phyloP scores from a whole-genome alignment of 2,113 vertebrate genomes.

The Psettodes erumei region DNA sequence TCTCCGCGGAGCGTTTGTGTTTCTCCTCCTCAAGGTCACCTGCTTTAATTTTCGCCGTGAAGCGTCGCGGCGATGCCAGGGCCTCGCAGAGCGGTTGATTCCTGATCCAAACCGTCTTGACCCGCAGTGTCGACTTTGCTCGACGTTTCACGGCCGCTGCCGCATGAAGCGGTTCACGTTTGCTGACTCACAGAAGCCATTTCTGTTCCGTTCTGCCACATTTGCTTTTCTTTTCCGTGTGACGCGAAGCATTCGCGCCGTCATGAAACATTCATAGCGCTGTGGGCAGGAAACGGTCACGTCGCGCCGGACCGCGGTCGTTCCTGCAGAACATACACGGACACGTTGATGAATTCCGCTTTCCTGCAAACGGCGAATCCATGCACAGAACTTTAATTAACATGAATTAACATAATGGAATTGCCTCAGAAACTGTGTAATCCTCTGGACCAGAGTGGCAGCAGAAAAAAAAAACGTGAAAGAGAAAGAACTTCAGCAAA shows the following conservation, averaged over 20 bases:
- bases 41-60: no score
- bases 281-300: no score
- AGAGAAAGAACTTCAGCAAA: background rate
- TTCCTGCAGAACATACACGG: constrained; percentile 5
- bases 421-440: constrained; percentile 41
- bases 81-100: no score
- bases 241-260: no score
- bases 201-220: background rate
- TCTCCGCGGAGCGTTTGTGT: background rate
- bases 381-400: constrained; percentile 44
- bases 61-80: no score
- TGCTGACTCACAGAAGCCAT: background rate
- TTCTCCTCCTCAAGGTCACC: no score
- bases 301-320: no score
- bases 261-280: constrained; percentile 32
- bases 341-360: constrained; percentile 37
- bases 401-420: constrained; percentile 59
- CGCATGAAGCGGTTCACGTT: background rate
- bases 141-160: no score
- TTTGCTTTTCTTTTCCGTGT: background rate
- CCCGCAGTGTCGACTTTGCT: no score
- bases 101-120: no score
- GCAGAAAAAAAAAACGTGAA: constrained; percentile 24
- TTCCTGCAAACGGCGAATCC: constrained; percentile 24
- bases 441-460: constrained; percentile 33